Evolutionary conservation across 2,888 invertebrate species (phyloP).

Genomic region (Liposcelis brunnea): DNA sequence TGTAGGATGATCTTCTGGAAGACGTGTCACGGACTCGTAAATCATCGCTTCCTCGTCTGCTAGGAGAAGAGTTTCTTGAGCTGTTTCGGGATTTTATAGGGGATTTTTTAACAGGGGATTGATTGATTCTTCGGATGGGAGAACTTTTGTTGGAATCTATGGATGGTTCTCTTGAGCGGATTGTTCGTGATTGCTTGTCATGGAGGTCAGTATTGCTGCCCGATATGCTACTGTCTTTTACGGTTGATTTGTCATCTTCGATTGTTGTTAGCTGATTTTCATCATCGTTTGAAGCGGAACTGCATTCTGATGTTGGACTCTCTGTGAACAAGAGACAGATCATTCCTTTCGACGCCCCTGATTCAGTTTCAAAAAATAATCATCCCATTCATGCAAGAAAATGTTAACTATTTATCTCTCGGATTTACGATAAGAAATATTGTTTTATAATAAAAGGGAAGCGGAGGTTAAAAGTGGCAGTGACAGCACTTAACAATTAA

Average conservation of each 20-base stretch:
- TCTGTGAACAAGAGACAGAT: neutral
- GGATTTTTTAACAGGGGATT: too few species aligned
- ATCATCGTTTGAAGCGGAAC: conserved; percentile 1
- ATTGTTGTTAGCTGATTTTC: neutral
- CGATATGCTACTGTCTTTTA: neutral
- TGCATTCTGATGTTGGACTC: neutral
- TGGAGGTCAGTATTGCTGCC: neutral
- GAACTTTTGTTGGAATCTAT: conserved; percentile 1
- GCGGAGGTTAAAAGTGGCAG: too few species aligned
- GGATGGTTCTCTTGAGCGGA: conserved; percentile 2
- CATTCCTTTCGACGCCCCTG: too few species aligned
- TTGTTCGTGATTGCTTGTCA: conserved; percentile 1
- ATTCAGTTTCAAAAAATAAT: too few species aligned
- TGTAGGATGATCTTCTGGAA: neutral
- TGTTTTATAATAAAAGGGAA: too few species aligned
- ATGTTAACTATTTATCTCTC: neutral
- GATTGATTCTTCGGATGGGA: neutral
- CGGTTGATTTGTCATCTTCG: conserved; percentile 5
- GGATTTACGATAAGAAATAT: too few species aligned
- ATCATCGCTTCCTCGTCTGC: neutral
- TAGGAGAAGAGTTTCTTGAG: neutral
- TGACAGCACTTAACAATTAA: too few species aligned
- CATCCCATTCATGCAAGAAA: neutral
- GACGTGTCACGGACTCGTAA: too few species aligned
- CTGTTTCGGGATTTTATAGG: too few species aligned